Evolutionary conservation across 30 jellyfish, hydroid and myxozoan genomes (phyloP).

Genomic region (Hydractinia echinata): DNA sequence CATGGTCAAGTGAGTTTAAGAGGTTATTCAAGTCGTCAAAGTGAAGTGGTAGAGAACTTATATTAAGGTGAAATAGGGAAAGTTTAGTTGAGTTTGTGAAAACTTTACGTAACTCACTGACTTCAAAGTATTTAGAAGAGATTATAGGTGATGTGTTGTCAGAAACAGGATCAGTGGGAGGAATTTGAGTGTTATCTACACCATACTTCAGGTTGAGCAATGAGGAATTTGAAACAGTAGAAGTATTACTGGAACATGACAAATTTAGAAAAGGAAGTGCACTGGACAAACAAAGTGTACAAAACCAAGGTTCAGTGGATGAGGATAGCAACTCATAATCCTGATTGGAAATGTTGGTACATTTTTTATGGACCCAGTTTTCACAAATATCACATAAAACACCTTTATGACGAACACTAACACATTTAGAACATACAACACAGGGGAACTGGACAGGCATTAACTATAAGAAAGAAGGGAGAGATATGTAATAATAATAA

Average conservation of each 20-base stretch:
- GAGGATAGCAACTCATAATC: not conserved
- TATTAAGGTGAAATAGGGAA: not conserved
- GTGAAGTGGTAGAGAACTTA: not conserved
- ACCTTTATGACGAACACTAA: not conserved
- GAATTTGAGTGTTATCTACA: not conserved
- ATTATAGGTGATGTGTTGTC: no score
- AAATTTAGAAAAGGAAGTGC: not conserved
- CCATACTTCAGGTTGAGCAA: not conserved
- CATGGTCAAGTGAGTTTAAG: not conserved
- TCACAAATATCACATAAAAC: not conserved
- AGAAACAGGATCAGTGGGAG: not conserved
- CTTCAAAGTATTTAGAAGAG: no score
- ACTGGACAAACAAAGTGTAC: not conserved
- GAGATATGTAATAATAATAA: no score
- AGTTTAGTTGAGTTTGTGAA: not conserved
- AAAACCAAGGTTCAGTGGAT: not conserved
- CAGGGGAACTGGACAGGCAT: slow-evolving; percentile 10
- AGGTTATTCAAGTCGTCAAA: not conserved
- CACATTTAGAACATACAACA: not conserved
- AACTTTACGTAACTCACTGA: not conserved
- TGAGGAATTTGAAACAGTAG: not conserved
- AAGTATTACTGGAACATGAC: not conserved
- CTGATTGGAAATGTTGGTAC: not conserved
- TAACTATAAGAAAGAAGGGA: not conserved
- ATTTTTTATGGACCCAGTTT: not conserved